Evolutionary conservation across 2,888 invertebrate species (phyloP), one percentile per base, ranked within the genome.

Genomic region (Drosophila neotestacea): DNA sequence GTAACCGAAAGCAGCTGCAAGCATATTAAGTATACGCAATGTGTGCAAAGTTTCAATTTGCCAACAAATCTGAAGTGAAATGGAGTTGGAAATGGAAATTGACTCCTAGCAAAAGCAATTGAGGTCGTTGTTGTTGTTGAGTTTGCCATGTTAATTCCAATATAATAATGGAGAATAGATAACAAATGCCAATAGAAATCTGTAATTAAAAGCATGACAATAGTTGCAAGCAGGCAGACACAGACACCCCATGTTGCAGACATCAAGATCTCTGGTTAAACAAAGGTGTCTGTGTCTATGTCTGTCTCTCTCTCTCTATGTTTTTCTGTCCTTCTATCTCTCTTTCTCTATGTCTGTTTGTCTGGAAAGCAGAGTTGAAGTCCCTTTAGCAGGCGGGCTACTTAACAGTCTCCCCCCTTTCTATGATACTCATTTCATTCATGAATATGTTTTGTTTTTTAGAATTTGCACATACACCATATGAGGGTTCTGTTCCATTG

Each of bases 141-240:
- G 52, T 9, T 41, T 16, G 41, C 39, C 39, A 32, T 22, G 47
- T 30, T 39, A 4, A 55, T 16, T 5, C 36, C 10, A 39, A 38
- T 38, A 30, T n/a, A 22, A 32, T 30, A 30, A 50, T 13, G 32
- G 30, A 7, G 46, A 13, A n/a, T 28, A 30, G 11, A 51, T 47
- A 69, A 52, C 74, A 74, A 68, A 63, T 73, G 69, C 60, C 67
- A 73, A 73, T 73, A 63, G 73, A 73, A 68, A 73, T 71, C 65
- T 79, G 67, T 85, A 82, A 82, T 82, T 82, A 82, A 82, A 77
- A 77, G 60, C 85, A 64, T 66, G 71, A 81, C 81, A 81, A 83
- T 81, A 78, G 68, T 75, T 68, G 70, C 71, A 63, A 44, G 44
- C 56, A 64, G 34, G 68, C 41, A 44, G 34, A 44, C 44, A 36